Base-by-base conservation (phyloP, 1,140 invertebrate species). In the Drosophila nigrodunni region DNA sequence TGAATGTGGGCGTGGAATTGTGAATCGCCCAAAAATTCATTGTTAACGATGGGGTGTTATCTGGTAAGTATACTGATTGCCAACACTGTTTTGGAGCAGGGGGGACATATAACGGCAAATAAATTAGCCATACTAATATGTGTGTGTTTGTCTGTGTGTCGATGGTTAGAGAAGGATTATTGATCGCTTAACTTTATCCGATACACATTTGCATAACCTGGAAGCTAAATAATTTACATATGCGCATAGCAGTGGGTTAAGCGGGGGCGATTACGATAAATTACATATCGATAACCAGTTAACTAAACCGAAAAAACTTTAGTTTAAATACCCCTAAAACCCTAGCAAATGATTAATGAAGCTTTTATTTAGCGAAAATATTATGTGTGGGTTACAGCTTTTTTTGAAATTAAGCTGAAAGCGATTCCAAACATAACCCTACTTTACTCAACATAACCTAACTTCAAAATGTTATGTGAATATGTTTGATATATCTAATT, bases 101-200 rank as follows among this genome's bases (percentile, higher is more conserved):
- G 18, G 60, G 43, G 2, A 3, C 58, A 13, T 35, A 46, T 58
- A 57, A 68, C 60, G 50, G 49, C 60, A 57, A 47, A 73, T 59
- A 60, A 73, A 67, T 65, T 46, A 54, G 54, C 35, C 46, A 52
- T 10, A 35, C 34, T 13, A 21, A 30, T 21, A 10, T 37, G 13
- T 10, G 15, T 21, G 8, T 43, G 55, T 25, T 11, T 39, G 60
- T 13, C 25, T 18, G 47, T 15, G 25, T n/a, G 47, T 30, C 54
- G 35, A 59, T 62, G 25, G 30, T 71, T 57, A 18, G 49, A 60
- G 46, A 41, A 34, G 66, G 66, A 69, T 69, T 69, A 69, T 69
- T 49, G 66, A 69, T 69, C 55, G 55, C 55, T 60, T 60, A 60
- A 69, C 66, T 59, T 47, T 10, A 57, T 8, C 65, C 21, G 44